A percentile compares a stretch with the other conserved stretches of the same genome.
Conservation (phyloP, 2,797 vertebrate species). For the Micromesistius poutassou region DNA sequence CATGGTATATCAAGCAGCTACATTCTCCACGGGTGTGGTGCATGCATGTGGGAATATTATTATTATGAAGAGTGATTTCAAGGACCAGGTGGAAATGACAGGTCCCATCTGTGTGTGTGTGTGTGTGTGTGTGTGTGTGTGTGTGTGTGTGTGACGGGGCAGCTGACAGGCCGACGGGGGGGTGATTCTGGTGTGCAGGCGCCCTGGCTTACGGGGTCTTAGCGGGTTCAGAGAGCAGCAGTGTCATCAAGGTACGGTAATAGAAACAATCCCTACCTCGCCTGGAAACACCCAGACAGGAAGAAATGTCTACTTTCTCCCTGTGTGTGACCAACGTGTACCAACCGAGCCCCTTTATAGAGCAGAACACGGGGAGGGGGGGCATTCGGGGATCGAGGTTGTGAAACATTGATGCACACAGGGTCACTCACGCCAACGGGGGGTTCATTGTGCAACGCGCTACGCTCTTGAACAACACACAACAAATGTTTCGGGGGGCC, state of each 20-base stretch:
- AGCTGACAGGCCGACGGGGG: conserved; percentile 19
- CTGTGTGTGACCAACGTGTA: background rate
- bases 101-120: conserved; percentile 27
- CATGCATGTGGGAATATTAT: conserved; percentile 29
- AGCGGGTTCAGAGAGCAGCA: background rate
- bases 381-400: too few relatives aligned
- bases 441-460: background rate
- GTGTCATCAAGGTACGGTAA: background rate
- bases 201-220: background rate
- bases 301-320: background rate
- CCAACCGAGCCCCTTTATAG: background rate
- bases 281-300: background rate
- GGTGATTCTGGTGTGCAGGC: background rate
- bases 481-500: background rate
- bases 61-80: conserved; percentile 36
- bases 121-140: background rate
- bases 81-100: conserved; percentile 32
- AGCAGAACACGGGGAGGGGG: background rate
- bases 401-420: too few relatives aligned
- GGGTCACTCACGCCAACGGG: too few relatives aligned
- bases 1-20: background rate
- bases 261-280: background rate
- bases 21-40: background rate
- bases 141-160: background rate
- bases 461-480: background rate